A percentile compares a stretch with the other conserved stretches of the same genome.
phyloP scores from a whole-genome alignment of 2,797 vertebrate genomes.

The Psittacula echo region DNA sequence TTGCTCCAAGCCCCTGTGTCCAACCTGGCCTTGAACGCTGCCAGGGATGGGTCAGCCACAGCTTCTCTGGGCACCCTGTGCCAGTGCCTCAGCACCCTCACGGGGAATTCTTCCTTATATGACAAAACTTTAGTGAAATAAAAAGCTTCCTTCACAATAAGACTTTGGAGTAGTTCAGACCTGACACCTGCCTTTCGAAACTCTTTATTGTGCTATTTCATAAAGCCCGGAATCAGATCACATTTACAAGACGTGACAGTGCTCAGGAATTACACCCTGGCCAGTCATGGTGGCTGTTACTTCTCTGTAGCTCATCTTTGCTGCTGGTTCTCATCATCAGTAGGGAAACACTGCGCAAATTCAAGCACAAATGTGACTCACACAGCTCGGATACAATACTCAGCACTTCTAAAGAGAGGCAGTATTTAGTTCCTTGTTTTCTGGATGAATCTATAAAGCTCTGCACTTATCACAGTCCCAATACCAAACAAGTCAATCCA shows the following conservation, averaged over 20 bases:
- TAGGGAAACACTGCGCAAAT: not conserved
- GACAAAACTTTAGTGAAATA: not conserved
- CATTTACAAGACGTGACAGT: not conserved
- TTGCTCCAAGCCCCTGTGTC: too few relatives aligned
- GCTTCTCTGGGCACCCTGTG: not conserved
- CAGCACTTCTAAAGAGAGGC: not conserved
- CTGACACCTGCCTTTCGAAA: not conserved
- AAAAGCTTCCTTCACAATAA: not conserved
- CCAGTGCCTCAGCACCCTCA: not conserved
- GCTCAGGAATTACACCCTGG: not conserved
- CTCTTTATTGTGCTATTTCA: not conserved
- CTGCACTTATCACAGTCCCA: not conserved
- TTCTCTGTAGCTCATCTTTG: not conserved
- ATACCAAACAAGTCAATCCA: not conserved
- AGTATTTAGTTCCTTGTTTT: not conserved
- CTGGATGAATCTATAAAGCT: not conserved
- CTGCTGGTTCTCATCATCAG: not conserved
- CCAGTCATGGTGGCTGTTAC: not conserved
- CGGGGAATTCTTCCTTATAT: not conserved
- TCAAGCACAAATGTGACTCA: not conserved
- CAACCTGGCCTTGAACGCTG: too few relatives aligned
- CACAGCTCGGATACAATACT: not conserved
- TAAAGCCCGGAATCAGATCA: not conserved
- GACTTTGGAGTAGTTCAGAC: not conserved
- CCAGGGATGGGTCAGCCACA: not conserved